A percentile compares a stretch with the other conserved stretches of the same genome.
These are phyloP conservation scores for Mystacides longicornis DNA, from an alignment of 2,888 invertebrate species.

Conservation along the genomic window DNA sequence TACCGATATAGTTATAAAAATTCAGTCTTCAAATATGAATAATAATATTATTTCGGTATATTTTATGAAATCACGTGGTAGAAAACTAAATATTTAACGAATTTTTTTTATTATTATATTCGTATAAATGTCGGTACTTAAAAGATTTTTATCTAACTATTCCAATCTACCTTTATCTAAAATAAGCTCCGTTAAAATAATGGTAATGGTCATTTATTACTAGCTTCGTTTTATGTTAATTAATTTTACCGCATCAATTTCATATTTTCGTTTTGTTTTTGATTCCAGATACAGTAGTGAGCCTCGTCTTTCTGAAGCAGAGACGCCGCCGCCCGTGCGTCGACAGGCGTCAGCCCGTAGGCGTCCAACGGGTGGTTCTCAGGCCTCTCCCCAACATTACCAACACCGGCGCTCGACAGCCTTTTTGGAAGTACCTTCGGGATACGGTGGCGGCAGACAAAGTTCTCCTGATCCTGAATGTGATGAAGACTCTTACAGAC, in stretches of 20 bases:
- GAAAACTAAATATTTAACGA: background rate
- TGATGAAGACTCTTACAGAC: constrained; percentile 81
- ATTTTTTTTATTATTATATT: background rate
- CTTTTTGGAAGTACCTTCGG: constrained; percentile 60
- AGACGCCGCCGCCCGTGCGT: constrained; percentile 59
- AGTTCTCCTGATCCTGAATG: constrained; percentile 52
- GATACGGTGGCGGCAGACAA: constrained; percentile 26
- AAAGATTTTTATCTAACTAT: too few relatives aligned
- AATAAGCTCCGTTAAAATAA: background rate
- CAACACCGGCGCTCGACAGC: constrained; percentile 61
- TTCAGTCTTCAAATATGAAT: too few relatives aligned
- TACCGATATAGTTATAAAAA: too few relatives aligned
- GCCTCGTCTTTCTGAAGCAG: constrained; percentile 57
- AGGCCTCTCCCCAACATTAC: constrained; percentile 52
- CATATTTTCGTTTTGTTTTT: background rate
- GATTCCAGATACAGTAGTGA: constrained; percentile 53
- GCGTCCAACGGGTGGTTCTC: constrained; percentile 38
- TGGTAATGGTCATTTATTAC: background rate
- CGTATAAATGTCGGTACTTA: background rate
- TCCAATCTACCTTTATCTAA: background rate
- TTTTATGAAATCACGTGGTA: too few relatives aligned
- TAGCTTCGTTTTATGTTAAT: background rate
- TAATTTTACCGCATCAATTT: background rate
- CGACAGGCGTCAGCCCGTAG: constrained; percentile 55
- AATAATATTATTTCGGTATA: too few relatives aligned